Conservation (phyloP, 1,140 invertebrate species). For the Caenorhabditis briggsae region DNA sequence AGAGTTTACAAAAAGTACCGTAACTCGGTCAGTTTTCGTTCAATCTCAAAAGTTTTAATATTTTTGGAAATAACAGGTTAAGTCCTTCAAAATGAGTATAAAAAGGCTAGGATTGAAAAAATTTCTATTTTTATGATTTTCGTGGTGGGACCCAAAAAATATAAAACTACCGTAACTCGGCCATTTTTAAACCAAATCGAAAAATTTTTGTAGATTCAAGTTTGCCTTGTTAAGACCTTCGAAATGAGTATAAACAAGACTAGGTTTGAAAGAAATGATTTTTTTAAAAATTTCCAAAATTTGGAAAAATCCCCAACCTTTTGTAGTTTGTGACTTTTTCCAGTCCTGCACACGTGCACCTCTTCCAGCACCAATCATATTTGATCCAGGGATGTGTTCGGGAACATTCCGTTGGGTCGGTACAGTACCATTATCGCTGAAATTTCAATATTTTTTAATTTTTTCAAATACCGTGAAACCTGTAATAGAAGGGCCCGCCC, state of each 20-base stretch:
- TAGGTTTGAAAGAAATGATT: not conserved
- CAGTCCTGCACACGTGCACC: not conserved
- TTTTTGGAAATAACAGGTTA: too few relatives aligned
- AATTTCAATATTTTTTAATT: not conserved
- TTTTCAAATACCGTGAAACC: too few relatives aligned
- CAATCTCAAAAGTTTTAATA: too few relatives aligned
- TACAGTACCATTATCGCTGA: not conserved
- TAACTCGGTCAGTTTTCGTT: too few relatives aligned
- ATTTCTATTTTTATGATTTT: too few relatives aligned
- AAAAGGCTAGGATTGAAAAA: too few relatives aligned
- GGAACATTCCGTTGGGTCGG: not conserved
- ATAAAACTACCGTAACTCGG: not conserved
- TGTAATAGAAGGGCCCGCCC: too few relatives aligned
- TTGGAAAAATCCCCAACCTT: not conserved
- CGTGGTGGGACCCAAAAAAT: too few relatives aligned
- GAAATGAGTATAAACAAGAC: too few relatives aligned
- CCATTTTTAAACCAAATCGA: not conserved
- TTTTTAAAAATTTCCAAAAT: not conserved
- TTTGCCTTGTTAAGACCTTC: not conserved
- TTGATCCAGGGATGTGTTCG: constrained; percentile 9
- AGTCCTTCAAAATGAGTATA: too few relatives aligned
- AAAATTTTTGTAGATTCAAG: not conserved
- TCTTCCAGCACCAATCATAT: constrained; percentile 38
- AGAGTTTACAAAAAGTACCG: too few relatives aligned
- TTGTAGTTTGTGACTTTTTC: not conserved